Evolutionary conservation across 1,140 invertebrate genomes (phyloP).

Genomic region (Brachionus manjavacas): DNA sequence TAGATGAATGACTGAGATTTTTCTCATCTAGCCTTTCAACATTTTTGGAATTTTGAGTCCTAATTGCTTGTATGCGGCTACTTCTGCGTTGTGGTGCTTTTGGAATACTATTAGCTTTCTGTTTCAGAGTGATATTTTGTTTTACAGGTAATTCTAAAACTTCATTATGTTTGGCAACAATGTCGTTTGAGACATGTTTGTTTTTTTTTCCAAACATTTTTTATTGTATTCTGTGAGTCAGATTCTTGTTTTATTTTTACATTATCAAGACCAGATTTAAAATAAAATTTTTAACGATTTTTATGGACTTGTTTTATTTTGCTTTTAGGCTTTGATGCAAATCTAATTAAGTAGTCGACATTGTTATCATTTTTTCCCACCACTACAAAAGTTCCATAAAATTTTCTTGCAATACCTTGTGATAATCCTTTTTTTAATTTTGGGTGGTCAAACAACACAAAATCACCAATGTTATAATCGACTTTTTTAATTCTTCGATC

Average conservation of each 20-base stretch:
- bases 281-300: neutral
- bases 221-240: neutral
- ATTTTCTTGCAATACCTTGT: neutral
- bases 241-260: neutral
- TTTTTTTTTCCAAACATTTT: too few relatives aligned
- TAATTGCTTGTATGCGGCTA: too few relatives aligned
- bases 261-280: neutral
- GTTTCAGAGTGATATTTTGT: too few relatives aligned
- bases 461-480: neutral
- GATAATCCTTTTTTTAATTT: neutral
- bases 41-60: neutral
- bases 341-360: neutral
- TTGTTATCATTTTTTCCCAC: neutral
- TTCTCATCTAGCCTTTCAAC: neutral
- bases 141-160: too few relatives aligned
- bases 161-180: too few relatives aligned
- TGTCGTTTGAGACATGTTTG: too few relatives aligned
- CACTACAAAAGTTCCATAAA: neutral
- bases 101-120: too few relatives aligned
- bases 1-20: neutral
- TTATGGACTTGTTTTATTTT: neutral
- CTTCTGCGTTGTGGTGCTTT: too few relatives aligned
- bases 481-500: neutral
- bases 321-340: neutral
- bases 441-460: neutral